Evolutionary conservation across 2,797 vertebrate species (phyloP).

Genomic region (Acrossocheilus fasciatus): DNA sequence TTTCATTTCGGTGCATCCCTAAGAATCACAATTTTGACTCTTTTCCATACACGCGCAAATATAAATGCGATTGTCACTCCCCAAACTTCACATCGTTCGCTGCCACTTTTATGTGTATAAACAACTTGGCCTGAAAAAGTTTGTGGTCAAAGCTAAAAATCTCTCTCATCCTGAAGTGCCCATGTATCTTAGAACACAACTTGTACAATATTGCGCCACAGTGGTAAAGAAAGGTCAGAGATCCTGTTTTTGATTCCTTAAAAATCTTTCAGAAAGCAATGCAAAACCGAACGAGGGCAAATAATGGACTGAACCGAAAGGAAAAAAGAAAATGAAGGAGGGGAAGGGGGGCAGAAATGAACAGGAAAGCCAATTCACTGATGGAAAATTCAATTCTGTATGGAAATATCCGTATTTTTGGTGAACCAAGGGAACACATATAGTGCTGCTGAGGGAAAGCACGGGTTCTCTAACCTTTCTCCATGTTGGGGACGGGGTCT

Average conservation of each 20-base stretch:
- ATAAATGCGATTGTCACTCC: background rate
- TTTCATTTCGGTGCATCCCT: no score
- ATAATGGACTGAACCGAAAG: constrained; percentile 29
- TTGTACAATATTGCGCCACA: constrained; percentile 67
- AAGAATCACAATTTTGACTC: background rate
- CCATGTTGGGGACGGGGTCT: constrained; percentile 78
- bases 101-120: background rate
- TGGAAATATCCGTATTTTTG: constrained; percentile 23
- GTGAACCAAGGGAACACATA: constrained; percentile 66
- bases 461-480: constrained; percentile 88
- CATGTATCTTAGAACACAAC: constrained; percentile 47
- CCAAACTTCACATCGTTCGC: no score
- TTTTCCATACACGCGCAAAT: background rate
- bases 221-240: constrained; percentile 86
- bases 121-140: no score
- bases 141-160: background rate
- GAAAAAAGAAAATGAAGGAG: background rate
- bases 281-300: constrained; percentile 59
- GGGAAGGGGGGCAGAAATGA: constrained; percentile 21
- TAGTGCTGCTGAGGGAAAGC: constrained; percentile 79
- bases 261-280: constrained; percentile 40
- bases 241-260: constrained; percentile 81
- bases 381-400: constrained; percentile 15
- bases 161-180: constrained; percentile 28
- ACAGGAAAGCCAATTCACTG: constrained; percentile 47